Conservation (phyloP, 2,797 vertebrate species). For the Xenopus petersii region DNA sequence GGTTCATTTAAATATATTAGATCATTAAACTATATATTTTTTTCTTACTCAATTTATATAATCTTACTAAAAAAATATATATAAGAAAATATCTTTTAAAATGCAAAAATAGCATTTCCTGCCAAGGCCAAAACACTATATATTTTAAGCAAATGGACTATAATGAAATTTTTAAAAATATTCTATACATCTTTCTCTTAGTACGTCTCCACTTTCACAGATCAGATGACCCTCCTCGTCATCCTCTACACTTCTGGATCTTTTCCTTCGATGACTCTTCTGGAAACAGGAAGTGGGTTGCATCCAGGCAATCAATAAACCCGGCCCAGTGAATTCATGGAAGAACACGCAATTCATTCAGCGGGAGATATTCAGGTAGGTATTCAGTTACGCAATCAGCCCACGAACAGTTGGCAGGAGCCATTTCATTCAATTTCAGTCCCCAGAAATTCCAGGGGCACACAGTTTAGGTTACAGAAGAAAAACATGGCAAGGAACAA, state of each 20-base stretch:
- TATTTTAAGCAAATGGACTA: conserved; percentile 70
- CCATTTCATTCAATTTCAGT: conserved; percentile 97
- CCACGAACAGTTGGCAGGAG: conserved; percentile 88
- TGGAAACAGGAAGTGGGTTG: conserved; percentile 81
- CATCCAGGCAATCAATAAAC: conserved; percentile 79
- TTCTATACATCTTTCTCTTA: conserved; percentile 96
- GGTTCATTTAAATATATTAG: too few species aligned
- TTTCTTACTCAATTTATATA: conserved; percentile 14
- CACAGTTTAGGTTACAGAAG: conserved; percentile 95
- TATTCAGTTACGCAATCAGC: conserved; percentile 86
- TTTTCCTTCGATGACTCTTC: conserved; percentile 88
- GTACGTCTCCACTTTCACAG: conserved; percentile 98
- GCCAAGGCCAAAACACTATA: conserved; percentile 65
- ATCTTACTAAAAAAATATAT: too few species aligned
- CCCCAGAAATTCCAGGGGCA: conserved; percentile 92
- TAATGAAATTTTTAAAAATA: conserved; percentile 83
- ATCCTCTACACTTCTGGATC: conserved; percentile 93
- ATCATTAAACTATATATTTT: conserved; percentile 26
- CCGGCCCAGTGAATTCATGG: conserved; percentile 79
- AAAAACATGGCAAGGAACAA: conserved; percentile 94
- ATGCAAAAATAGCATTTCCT: conserved; percentile 46
- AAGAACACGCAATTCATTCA: conserved; percentile 86
- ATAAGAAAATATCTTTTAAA: too few species aligned
- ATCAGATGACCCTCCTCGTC: conserved; percentile 98
- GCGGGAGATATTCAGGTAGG: conserved; percentile 64